phyloP scores from a whole-genome alignment of 2,113 vertebrate species.

The Cranoglanis bouderius region DNA sequence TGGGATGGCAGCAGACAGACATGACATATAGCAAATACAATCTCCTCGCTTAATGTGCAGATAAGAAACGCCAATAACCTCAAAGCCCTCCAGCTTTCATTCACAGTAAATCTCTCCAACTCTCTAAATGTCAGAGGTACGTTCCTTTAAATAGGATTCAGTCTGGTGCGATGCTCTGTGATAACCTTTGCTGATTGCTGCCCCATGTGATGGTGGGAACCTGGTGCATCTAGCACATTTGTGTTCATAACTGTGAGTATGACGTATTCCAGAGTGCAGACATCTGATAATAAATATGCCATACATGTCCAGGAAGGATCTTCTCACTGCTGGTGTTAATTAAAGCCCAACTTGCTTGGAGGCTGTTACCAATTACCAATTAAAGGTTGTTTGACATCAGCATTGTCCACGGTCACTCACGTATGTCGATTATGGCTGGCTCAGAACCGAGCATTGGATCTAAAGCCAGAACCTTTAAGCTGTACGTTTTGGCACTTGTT shows the following conservation, averaged over 20 bases:
- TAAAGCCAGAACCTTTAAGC: constrained; percentile 52
- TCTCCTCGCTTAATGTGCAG: constrained; percentile 63
- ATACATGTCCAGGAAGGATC: constrained; percentile 82
- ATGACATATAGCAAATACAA: constrained; percentile 68
- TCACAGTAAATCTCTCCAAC: constrained; percentile 34
- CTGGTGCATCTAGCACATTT: constrained; percentile 78
- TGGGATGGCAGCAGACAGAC: constrained; percentile 67
- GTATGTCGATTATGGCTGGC: constrained; percentile 55
- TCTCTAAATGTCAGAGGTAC: constrained; percentile 22
- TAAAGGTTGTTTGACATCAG: constrained; percentile 77
- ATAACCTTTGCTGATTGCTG: constrained; percentile 93
- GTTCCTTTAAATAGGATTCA: constrained; percentile 64
- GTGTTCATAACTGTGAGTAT: constrained; percentile 84
- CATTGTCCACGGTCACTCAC: constrained; percentile 57
- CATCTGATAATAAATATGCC: constrained; percentile 95
- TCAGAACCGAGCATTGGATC: constrained; percentile 55
- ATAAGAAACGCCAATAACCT: constrained; percentile 68
- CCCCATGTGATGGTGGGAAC: constrained; percentile 82
- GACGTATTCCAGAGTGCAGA: constrained; percentile 87
- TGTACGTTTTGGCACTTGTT: constrained; percentile 66
- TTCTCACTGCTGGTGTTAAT: constrained; percentile 92
- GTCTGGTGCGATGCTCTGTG: constrained; percentile 86
- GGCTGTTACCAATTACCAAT: constrained; percentile 91
- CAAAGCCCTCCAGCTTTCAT: constrained; percentile 50
- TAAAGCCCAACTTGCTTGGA: constrained; percentile 83